Evolutionary conservation across 2,888 invertebrate species (phyloP), one percentile per base, ranked within the genome.

Genomic region (Rhopalosiphum nymphaeae): DNA sequence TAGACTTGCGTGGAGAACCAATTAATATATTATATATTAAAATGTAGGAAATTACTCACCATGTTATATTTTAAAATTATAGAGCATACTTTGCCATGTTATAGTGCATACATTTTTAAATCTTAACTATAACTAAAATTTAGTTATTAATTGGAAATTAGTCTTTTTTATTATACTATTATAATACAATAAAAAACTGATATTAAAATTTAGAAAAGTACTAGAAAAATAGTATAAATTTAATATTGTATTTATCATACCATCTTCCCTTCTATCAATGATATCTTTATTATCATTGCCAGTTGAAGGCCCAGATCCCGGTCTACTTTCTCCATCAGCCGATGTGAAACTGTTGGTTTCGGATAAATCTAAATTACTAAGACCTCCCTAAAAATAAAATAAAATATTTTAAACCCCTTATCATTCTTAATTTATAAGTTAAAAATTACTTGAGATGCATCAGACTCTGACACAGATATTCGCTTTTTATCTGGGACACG

Each of bases 401-500:
- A 9, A n/a, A 57, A 61, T 29, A 13, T 53, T 61, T 84, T 89
- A 46, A 84, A 61, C 21, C 3, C 5, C 25, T 36, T 10, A 16
- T 29, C 26, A 57, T 56, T 84, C 2, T 36, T 91, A 21, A 36
- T 46, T 44, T 46, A 57, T 93, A 46, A 85, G 49, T 46, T 42
- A 7, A 57, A 57, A 57, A 85, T 90, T 94, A 94, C 94, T 94
- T 94, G 94, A 56, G 94, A 94, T 49, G 94, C 94, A 91, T 94
- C 94, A 44, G 94, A 94, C n/a, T 94, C 94, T 5, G 94, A 94
- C 44, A 94, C 91, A 53, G 94, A 94, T 61, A 67, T 61, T 25
- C 86, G 86, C 90, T 94, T 95, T 96, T 98, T 98, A 95, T 97
- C 97, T 94, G 98, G 98, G 95, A 98, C 98, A 95, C 97, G 97